Evolutionary conservation across 2,797 vertebrate genomes (phyloP).

Genomic region (Manis javanica): DNA sequence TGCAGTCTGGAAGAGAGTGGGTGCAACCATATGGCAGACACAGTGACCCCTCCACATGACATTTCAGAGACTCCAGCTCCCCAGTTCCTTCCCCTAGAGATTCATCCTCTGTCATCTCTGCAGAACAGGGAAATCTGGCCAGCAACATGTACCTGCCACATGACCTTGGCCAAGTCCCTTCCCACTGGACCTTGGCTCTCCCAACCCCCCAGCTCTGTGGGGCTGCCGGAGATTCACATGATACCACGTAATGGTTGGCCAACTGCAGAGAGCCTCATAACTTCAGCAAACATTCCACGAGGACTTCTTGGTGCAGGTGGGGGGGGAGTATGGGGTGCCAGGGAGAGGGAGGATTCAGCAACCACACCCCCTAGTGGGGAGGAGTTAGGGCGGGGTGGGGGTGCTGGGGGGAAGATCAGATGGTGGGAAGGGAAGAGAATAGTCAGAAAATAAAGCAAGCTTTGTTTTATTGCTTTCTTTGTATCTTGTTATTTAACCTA

Average conservation of each 20-base stretch:
- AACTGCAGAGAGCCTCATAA: background rate
- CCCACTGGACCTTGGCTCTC: background rate
- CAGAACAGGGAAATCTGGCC: background rate
- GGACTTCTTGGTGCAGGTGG: background rate
- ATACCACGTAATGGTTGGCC: conserved; percentile 54
- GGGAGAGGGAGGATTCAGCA: conserved; percentile 75
- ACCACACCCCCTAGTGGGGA: background rate
- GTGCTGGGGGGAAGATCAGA: conserved; percentile 41
- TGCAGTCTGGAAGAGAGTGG: background rate
- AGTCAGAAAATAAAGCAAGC: conserved; percentile 69
- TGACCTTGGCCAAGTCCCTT: conserved; percentile 43
- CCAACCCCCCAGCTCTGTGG: background rate
- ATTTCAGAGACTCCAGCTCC: no score
- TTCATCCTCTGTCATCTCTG: background rate
- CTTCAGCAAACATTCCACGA: conserved; percentile 72
- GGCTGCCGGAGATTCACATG: conserved; percentile 22
- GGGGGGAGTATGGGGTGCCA: conserved; percentile 54
- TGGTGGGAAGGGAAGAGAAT: conserved; percentile 70
- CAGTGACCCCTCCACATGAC: background rate
- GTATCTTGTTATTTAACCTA: conserved; percentile 78
- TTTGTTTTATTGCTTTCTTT: conserved; percentile 68
- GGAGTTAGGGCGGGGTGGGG: conserved; percentile 31
- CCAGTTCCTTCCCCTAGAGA: background rate
- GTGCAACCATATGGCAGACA: background rate
- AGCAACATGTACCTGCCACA: background rate